These are phyloP conservation scores for Acanthococcus lagerstroemiae DNA, from an alignment of 2,888 invertebrate genomes.

Conservation along the genomic window DNA sequence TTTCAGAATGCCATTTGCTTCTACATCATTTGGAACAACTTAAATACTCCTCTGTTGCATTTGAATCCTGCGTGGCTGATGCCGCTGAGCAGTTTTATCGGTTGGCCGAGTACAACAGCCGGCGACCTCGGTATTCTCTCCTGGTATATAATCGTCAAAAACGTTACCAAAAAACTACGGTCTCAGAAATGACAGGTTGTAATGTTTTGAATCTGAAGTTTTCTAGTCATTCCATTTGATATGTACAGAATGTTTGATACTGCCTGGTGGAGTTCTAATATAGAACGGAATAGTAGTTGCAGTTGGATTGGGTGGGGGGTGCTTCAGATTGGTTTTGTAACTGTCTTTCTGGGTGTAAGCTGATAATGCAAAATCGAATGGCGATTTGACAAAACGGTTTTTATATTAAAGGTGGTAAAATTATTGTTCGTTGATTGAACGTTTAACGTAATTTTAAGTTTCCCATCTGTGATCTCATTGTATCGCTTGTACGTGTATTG, in stretches of 20 bases:
- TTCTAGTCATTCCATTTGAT: no score
- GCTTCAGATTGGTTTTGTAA: no score
- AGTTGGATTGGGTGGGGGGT: no score
- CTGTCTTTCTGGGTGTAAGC: no score
- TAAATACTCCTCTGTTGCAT: conserved; percentile 4
- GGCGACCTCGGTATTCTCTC: conserved; percentile 15
- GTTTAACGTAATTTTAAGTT: neutral
- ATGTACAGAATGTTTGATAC: no score
- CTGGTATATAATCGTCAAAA: conserved; percentile 23
- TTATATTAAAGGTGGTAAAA: no score
- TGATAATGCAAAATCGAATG: no score
- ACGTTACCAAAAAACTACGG: conserved; percentile 10
- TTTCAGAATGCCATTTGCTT: conserved; percentile 14
- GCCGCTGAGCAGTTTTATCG: neutral
- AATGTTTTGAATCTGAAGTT: no score
- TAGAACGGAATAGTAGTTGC: no score
- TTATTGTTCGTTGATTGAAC: neutral
- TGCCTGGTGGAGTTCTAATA: no score
- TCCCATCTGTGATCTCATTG: conserved; percentile 20
- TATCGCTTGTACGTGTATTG: neutral
- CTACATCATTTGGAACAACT: conserved; percentile 14
- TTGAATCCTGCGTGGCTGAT: conserved; percentile 8
- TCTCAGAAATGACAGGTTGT: neutral
- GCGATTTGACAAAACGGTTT: no score
- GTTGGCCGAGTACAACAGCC: conserved; percentile 7